These are phyloP conservation scores for Centropristis striata DNA, from an alignment of 2,113 vertebrate genomes.

Conservation along the genomic window DNA sequence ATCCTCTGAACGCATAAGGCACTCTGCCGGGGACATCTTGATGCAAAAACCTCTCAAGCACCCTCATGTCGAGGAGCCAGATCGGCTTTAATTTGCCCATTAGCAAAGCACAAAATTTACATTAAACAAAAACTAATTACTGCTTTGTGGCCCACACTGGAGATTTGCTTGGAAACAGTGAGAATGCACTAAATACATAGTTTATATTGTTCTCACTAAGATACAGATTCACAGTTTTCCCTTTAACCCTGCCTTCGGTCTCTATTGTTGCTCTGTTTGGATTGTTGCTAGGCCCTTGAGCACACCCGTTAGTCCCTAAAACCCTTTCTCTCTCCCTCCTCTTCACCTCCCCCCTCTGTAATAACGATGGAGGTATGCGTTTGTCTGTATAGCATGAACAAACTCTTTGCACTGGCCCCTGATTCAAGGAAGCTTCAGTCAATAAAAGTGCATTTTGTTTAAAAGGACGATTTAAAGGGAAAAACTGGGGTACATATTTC, in stretches of 20 bases:
- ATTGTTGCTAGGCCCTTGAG: constrained; percentile 81
- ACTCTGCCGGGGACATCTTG: constrained; percentile 65
- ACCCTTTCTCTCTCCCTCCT: constrained; percentile 57
- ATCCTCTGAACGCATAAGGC: constrained; percentile 62
- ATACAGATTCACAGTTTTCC: background rate
- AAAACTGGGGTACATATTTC: constrained; percentile 71
- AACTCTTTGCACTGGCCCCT: constrained; percentile 26
- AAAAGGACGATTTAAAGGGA: constrained; percentile 48
- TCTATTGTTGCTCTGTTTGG: constrained; percentile 78
- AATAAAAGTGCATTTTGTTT: constrained; percentile 71
- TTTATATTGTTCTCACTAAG: constrained; percentile 9
- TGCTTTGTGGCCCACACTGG: constrained; percentile 19
- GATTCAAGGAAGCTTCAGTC: constrained; percentile 48
- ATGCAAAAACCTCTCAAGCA: constrained; percentile 65
- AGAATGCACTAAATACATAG: constrained; percentile 17
- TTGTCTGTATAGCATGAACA: constrained; percentile 66
- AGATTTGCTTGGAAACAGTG: constrained; percentile 13
- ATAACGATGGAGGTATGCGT: constrained; percentile 47
- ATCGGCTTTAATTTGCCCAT: constrained; percentile 63
- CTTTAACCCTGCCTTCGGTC: constrained; percentile 29
- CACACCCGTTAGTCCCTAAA: constrained; percentile 62
- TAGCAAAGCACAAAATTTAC: constrained; percentile 48
- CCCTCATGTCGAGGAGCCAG: constrained; percentile 53
- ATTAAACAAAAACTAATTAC: constrained; percentile 55
- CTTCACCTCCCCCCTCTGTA: constrained; percentile 50